phyloP scores from a whole-genome alignment of 2,888 invertebrate genomes.

The Anoplius nigerrimus region DNA sequence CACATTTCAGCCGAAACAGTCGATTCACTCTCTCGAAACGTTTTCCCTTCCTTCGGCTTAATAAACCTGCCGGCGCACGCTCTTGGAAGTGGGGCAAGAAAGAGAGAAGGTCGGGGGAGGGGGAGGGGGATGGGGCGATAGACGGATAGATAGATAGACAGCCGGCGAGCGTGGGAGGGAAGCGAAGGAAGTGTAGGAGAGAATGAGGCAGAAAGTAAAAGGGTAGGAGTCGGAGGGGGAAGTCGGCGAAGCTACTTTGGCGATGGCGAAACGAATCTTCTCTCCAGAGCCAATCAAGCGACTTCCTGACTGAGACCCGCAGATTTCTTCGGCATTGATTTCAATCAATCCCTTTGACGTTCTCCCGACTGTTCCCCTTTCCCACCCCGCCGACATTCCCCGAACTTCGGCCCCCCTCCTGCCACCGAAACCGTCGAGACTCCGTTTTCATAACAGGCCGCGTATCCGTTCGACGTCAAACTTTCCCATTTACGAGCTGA shows the following conservation, averaged over 20 bases:
- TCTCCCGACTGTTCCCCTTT: slow-evolving; percentile 21
- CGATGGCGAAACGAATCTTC: slow-evolving; percentile 2
- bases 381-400: slow-evolving; percentile 14
- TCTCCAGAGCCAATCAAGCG: slow-evolving; percentile 21
- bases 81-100: background rate
- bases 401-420: slow-evolving; percentile 13
- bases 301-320: slow-evolving; percentile 29
- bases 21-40: slow-evolving; percentile 18
- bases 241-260: slow-evolving; percentile 23
- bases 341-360: slow-evolving; percentile 62
- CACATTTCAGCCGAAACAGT: slow-evolving; percentile 1
- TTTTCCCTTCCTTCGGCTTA: slow-evolving; percentile 27
- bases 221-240: background rate
- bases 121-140: no score
- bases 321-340: slow-evolving; percentile 55
- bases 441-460: slow-evolving; percentile 17
- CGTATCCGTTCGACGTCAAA: slow-evolving; percentile 31
- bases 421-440: slow-evolving; percentile 22
- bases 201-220: no score
- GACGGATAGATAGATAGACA: no score
- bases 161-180: background rate
- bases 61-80: slow-evolving; percentile 24
- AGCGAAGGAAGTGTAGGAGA: background rate
- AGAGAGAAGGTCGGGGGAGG: no score
- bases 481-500: slow-evolving; percentile 45